phyloP scores from a whole-genome alignment of 2,888 invertebrate species.

The Mimachlamys varia region DNA sequence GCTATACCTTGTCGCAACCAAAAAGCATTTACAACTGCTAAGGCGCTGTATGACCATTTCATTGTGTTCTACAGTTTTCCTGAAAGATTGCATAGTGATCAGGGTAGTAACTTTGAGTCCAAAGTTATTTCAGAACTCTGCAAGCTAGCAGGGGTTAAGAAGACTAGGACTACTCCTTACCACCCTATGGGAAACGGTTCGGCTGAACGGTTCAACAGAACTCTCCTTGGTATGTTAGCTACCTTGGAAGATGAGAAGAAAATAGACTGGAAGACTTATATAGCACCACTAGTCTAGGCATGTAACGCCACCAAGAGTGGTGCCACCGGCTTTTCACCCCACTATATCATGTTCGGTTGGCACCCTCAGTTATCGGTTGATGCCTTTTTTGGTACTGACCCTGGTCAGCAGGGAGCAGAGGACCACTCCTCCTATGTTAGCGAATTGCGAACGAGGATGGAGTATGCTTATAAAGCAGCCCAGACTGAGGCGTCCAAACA shows the following conservation, averaged over 20 bases:
- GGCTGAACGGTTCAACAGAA: neutral
- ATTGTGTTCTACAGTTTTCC: no score
- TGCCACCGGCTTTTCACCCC: conserved; percentile 11
- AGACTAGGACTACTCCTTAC: neutral
- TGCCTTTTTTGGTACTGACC: no score
- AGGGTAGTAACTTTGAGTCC: no score
- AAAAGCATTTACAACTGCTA: no score
- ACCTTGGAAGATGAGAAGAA: neutral
- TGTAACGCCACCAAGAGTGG: conserved; percentile 32
- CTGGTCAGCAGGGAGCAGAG: neutral
- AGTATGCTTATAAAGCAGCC: conserved; percentile 38
- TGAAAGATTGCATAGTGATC: no score
- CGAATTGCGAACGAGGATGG: neutral
- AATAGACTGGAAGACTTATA: neutral
- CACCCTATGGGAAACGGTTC: neutral
- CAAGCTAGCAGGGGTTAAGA: neutral
- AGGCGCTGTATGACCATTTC: no score
- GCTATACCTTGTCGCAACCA: no score
- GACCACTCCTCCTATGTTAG: neutral
- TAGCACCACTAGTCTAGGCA: no score
- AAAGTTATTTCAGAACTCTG: no score
- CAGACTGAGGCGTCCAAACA: neutral
- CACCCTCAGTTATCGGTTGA: no score
- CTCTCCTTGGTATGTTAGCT: neutral
- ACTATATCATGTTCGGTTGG: no score